These are phyloP conservation scores for Trissolcus japonicus DNA, from an alignment of 2,888 invertebrate genomes.

Conservation along the genomic window DNA sequence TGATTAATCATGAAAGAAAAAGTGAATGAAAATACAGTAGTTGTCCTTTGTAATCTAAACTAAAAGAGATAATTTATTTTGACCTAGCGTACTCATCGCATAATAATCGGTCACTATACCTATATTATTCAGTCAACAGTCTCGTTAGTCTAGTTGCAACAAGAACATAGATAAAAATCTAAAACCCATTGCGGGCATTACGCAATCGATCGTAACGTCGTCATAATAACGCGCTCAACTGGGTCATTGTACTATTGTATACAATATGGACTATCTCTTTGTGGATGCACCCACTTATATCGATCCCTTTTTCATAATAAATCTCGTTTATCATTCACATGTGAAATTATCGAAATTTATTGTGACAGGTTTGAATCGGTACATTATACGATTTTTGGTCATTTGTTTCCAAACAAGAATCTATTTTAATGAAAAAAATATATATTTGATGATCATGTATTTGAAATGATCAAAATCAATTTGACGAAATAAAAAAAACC, in stretches of 20 bases:
- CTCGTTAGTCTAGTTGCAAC: conserved; percentile 43
- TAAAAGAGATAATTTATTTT: conserved; percentile 25
- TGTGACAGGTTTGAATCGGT: too few species aligned
- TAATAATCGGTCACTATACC: conserved; percentile 29
- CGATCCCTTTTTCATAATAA: conserved; percentile 11
- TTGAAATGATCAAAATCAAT: too few species aligned
- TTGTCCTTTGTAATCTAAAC: conserved; percentile 5
- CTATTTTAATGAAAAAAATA: too few species aligned
- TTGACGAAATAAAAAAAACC: too few species aligned
- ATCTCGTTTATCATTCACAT: neutral
- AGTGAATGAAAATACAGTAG: neutral
- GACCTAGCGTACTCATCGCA: conserved; percentile 20
- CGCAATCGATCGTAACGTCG: conserved; percentile 64
- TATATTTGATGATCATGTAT: too few species aligned
- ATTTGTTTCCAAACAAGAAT: too few species aligned
- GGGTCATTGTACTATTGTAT: conserved; percentile 64
- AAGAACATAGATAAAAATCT: conserved; percentile 36
- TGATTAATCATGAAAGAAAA: neutral
- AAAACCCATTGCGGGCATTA: conserved; percentile 51
- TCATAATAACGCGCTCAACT: conserved; percentile 63
- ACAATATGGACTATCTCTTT: conserved; percentile 41
- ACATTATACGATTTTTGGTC: too few species aligned
- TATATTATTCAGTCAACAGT: conserved; percentile 18
- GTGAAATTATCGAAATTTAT: conserved; percentile 6
- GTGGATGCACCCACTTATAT: conserved; percentile 47